Evolutionary conservation across 2,888 invertebrate genomes (phyloP), one percentile per base, ranked within the genome.

Genomic region (Folsomia candida): DNA sequence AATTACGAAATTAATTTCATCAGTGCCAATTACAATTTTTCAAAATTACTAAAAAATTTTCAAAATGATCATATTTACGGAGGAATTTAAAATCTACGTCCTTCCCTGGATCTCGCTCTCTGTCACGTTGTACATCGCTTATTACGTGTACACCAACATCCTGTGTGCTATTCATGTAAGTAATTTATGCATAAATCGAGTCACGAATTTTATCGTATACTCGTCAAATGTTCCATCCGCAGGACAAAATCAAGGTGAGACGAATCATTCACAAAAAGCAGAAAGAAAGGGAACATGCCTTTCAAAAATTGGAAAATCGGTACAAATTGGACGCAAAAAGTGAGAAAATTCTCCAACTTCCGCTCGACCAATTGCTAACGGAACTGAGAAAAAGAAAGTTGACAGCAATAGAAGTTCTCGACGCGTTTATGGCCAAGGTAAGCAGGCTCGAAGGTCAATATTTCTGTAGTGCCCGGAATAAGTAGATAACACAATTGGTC

Each of bases 341-440:
- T n/a, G 71, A 70, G 28, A 58, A 64, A 68, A 73, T 75, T 24
- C 11, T 71, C 9, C 20, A 62, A 14, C 61, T 78, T 29, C 9
- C 69, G 9, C 69, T 70, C 6, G 69, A 68, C 11, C 51, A 76
- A 64, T 73, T 79, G n/a, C 57, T 73, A n/a, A 61, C 59, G 6
- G 54, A 74, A 37, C 64, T 79, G 14, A 71, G 75, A 27, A 60
- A 57, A 24, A 69, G 75, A 58, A 66, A 70, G 20, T 64, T 78
- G 58, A 64, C 70, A 18, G 75, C 76, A 18, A 37, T 71, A 9
- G 73, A 78, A 67, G 76, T 76, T 26, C 70, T 79, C 2, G 72
- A 76, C 28, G 76, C 78, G 11, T 79, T 72, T 66, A 73, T 69
- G 60, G 69, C 71, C 18, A 76, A 78, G 67, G 78, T 78, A 28